phyloP scores from a whole-genome alignment of 2,797 vertebrate genomes.

The Sebastes matsubarae region DNA sequence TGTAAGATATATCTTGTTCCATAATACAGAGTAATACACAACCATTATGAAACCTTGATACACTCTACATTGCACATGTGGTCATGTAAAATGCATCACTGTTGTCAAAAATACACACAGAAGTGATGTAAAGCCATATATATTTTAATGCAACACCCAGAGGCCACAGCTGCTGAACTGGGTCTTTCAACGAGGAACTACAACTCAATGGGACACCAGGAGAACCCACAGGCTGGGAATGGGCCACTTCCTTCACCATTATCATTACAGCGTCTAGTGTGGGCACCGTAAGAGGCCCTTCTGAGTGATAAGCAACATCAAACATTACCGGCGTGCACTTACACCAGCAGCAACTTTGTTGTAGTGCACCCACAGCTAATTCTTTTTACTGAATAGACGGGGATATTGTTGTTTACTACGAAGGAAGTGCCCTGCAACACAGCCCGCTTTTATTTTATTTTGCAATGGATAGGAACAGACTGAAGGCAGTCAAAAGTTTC shows the following conservation, averaged over 20 bases:
- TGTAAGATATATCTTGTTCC: conserved; percentile 17
- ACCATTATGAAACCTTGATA: conserved; percentile 29
- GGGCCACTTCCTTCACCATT: conserved; percentile 57
- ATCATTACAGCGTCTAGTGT: conserved; percentile 36
- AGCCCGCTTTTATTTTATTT: background rate
- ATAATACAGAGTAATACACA: conserved; percentile 14
- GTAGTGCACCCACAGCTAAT: background rate
- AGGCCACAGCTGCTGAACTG: conserved; percentile 41
- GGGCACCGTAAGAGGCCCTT: conserved; percentile 22
- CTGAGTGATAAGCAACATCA: conserved; percentile 32
- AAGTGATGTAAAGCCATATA: conserved; percentile 52
- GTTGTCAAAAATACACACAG: conserved; percentile 27
- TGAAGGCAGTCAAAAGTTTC: background rate
- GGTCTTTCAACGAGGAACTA: conserved; percentile 46
- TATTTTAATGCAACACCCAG: conserved; percentile 45
- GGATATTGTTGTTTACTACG: background rate
- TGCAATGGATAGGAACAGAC: background rate
- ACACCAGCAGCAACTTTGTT: conserved; percentile 10
- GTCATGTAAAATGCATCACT: conserved; percentile 60
- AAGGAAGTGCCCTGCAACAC: background rate
- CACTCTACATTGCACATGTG: conserved; percentile 3
- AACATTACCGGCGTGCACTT: conserved; percentile 17
- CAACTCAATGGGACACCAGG: conserved; percentile 34
- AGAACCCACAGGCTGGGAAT: conserved; percentile 51
- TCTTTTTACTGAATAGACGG: conserved; percentile 7